Base-by-base conservation (phyloP, 92 coral and sea anemone species). In the Phymanthus crucifer region DNA sequence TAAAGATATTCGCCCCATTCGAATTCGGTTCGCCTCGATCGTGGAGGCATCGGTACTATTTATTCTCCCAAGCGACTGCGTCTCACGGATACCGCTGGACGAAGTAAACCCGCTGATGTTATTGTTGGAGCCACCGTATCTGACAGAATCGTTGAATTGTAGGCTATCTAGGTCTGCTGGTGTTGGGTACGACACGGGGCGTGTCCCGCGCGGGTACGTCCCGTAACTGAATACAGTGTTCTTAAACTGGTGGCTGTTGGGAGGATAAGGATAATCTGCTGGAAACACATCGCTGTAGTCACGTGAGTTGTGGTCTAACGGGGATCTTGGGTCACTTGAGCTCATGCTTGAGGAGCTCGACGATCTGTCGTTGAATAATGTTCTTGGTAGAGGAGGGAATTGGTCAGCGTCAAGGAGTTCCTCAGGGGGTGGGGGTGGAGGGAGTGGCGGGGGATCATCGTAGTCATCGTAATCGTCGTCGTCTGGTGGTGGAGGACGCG, bases 401-500 rank as follows among this genome's bases (percentile, higher is more conserved):
- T 87, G 87, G 70, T 79, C 84, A 26, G 83, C 86, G 35, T 84
- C 88, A 18, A 75, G 6, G 13, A 80, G 67, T 46, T 89, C 84
- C 19, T 48, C 71, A 26, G 83, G 73, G 66, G 82, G 67, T 26
- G 94, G 88, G 26, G 91, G 76, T 29, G 86, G 91, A 0, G 79
- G 85, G 1, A 86, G 86, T 33, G 98, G 98, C 31, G 97, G 96
- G 17, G 91, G 93, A 11, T 48, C 71, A 32, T 87, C 92, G 75
- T 84, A 90, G 26, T 91, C 89, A 71, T 83, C 79, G 40, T 81
- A 58, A 71, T 84, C 80, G 32, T 88, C 92, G 35, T 83, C 87
- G 32, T 87, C 90, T 32, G 94, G 94, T 32, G 97, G 98, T 37
- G 99, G 97, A 11, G 98, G 99, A 2, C 95, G 98, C 21, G 97